Percentiles rank a stretch among this genome's conserved stretches.
Evolutionary conservation across 2,888 invertebrate genomes (phyloP).

Genomic region (Chrysomela aeneicollis): DNA sequence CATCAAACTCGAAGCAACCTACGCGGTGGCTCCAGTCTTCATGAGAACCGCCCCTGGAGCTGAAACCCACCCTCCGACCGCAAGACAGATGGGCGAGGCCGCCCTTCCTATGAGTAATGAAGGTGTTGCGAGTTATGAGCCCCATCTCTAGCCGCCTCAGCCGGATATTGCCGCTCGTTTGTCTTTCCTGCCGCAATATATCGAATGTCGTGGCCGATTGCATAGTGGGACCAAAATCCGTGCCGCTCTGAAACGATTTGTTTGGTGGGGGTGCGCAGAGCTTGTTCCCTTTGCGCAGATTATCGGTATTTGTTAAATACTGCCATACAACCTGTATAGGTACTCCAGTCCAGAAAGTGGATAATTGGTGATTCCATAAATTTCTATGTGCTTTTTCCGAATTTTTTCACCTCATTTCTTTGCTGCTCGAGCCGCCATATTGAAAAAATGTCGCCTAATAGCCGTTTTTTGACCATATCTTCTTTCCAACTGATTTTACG

Average conservation of each 20-base stretch:
- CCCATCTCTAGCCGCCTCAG: constrained; percentile 56
- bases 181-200: constrained; percentile 58
- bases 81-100: constrained; percentile 51
- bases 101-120: constrained; percentile 55
- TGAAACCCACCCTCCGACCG: no score
- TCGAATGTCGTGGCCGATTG: constrained; percentile 49
- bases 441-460: no score
- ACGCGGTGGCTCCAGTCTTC: no score
- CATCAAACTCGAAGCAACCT: no score
- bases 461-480: no score
- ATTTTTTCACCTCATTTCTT: no score
- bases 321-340: constrained; percentile 32
- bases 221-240: constrained; percentile 54
- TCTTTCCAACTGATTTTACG: no score
- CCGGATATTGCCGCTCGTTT: constrained; percentile 62
- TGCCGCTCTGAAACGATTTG: constrained; percentile 52
- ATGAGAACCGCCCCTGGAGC: no score
- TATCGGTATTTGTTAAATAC: constrained; percentile 40
- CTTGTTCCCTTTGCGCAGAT: constrained; percentile 32
- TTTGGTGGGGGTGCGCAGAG: constrained; percentile 35
- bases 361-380: no score
- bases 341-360: no score
- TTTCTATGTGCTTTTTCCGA: no score
- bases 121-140: constrained; percentile 59
- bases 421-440: no score